Evolutionary conservation across 2,888 invertebrate species (phyloP).

Genomic region (Bombyx huttoni): DNA sequence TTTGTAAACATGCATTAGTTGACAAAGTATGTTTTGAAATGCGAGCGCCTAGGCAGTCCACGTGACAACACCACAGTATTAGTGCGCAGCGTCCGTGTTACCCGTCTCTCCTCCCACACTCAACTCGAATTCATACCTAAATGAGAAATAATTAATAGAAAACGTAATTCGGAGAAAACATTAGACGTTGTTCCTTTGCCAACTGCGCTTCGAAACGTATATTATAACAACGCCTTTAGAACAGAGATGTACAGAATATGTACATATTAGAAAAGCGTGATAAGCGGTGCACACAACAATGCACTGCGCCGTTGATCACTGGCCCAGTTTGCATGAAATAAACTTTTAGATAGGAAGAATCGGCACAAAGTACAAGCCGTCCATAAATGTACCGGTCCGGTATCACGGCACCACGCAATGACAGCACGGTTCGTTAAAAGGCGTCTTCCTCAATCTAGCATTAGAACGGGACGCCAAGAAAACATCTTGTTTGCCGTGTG

Average conservation of each 20-base stretch:
- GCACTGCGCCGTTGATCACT: constrained; percentile 10
- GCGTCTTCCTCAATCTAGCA: constrained; percentile 44
- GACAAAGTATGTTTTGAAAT: constrained; percentile 53
- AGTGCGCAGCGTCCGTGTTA: neutral
- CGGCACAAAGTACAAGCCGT: constrained; percentile 18
- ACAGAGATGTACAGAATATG: too few relatives aligned
- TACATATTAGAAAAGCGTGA: neutral
- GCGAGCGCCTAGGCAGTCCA: constrained; percentile 21
- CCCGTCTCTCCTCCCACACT: constrained; percentile 4
- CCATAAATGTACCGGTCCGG: constrained; percentile 24
- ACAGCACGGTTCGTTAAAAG: constrained; percentile 22
- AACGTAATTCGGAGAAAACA: too few relatives aligned
- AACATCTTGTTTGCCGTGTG: constrained; percentile 37
- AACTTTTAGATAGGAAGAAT: constrained; percentile 16
- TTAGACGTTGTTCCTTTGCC: too few relatives aligned
- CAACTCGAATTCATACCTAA: neutral
- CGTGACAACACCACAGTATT: constrained; percentile 19
- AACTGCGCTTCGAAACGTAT: too few relatives aligned
- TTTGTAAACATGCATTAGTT: constrained; percentile 46
- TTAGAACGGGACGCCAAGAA: constrained; percentile 63
- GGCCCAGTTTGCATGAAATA: constrained; percentile 16
- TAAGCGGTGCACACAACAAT: neutral
- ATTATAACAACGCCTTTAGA: too few relatives aligned
- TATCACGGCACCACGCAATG: constrained; percentile 16
- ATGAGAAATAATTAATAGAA: too few relatives aligned